Base-by-base conservation (phyloP, 2,797 vertebrate species). In the Pterois miles region DNA sequence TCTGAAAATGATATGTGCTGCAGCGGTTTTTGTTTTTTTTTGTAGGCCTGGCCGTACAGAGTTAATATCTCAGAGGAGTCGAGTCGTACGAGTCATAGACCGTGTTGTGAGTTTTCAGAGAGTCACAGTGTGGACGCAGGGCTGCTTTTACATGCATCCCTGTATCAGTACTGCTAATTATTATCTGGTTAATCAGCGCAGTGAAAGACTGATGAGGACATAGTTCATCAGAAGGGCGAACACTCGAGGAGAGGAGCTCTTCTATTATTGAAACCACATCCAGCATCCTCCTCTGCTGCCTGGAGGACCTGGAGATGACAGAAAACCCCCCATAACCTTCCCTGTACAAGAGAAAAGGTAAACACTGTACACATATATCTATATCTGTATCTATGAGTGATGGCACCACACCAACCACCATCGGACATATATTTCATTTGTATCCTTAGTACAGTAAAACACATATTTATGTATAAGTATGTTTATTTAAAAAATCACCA, bases 151-250 rank as follows among this genome's bases (percentile, higher is more conserved):
- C 38, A 18, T 22, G 23, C 3, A 46, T 69, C 68, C 9, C 56
- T 12, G 36, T 7, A 71, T 68, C 38, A 70, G 27, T 31, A 52
- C 65, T 70, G 65, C 57, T 78, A 82, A 84, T 87, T 53, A 84
- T 87, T 53, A 81, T 31, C 18, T 25, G 1, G 10, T 18, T 76
- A 83, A 81, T 81, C 78, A 74, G 7, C 7, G 23, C 20, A 1
- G 27, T 34, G 8, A 59, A 59, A 31, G 63, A 66, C 23, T 43
- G 34, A 72, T 57, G 77, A 83, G 71, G n/a, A 71, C 63, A 40
- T 0, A 27, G 75, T 54, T 69, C 13, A 71, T 83, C 65, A 71
- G 46, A 4, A 8, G 18, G 50, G 29, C 2, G 7, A 62, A 23
- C 5, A 23, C 70, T 72, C 69, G 0, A 1, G 69, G 78, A 69